phyloP scores from a whole-genome alignment of 2,888 invertebrate genomes.

The Drosophila greeni region DNA sequence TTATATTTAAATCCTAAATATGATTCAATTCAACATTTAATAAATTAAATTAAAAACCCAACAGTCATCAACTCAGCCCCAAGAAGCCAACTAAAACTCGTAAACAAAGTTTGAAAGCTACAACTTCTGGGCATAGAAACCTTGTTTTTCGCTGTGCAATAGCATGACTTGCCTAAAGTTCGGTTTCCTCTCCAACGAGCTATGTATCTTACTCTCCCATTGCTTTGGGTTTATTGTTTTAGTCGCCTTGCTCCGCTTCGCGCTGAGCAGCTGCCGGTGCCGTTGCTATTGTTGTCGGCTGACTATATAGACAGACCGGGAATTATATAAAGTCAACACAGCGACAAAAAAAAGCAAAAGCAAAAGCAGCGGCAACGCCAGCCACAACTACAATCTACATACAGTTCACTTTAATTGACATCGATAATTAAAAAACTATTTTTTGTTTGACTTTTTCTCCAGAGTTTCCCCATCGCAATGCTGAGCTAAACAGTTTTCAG shows the following conservation, averaged over 20 bases:
- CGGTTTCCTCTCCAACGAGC: slow-evolving; percentile 13
- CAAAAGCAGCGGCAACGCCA: neutral
- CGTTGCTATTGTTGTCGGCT: slow-evolving; percentile 19
- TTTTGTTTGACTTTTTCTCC: slow-evolving; percentile 46
- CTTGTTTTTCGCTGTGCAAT: slow-evolving; percentile 17
- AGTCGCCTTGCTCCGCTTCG: slow-evolving; percentile 45
- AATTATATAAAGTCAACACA: slow-evolving; percentile 61
- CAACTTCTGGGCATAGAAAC: neutral
- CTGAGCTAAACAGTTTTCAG: slow-evolving; percentile 25
- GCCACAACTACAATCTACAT: slow-evolving; percentile 39
- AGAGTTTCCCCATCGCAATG: slow-evolving; percentile 14
- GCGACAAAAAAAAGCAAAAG: slow-evolving; percentile 12
- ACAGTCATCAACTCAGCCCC: neutral
- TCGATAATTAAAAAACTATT: slow-evolving; percentile 72
- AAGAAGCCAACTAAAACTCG: neutral
- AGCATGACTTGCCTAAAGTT: slow-evolving; percentile 40
- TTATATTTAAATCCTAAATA: neutral
- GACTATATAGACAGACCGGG: slow-evolving; percentile 32
- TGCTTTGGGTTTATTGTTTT: slow-evolving; percentile 59
- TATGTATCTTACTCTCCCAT: slow-evolving; percentile 18
- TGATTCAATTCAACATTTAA: neutral
- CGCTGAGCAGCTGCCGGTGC: slow-evolving; percentile 40
- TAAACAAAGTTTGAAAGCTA: neutral
- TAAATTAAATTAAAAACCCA: neutral
- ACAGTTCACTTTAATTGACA: slow-evolving; percentile 74